Evolutionary conservation across 2,888 invertebrate species (phyloP).

Genomic region (Drosophila birchii): DNA sequence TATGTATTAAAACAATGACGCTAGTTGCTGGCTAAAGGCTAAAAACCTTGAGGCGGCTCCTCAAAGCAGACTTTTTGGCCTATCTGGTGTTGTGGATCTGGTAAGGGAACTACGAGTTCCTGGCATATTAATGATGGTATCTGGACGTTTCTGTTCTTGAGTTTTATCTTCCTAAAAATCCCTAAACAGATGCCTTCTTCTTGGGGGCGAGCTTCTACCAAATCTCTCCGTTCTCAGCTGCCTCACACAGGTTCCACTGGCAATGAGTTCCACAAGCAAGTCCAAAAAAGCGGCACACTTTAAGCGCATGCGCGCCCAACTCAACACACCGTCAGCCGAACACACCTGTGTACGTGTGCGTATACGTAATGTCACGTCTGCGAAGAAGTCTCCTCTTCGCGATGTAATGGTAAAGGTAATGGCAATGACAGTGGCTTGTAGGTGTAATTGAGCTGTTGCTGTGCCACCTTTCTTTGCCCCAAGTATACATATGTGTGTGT

Average conservation of each 20-base stretch:
- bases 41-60: conserved; percentile 19
- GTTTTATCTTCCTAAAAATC: too few relatives aligned
- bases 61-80: conserved; percentile 40
- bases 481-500: neutral
- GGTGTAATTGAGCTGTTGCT: conserved; percentile 46
- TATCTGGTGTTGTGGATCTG: conserved; percentile 48
- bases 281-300: conserved; percentile 47
- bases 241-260: conserved; percentile 8
- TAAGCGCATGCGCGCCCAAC: conserved; percentile 49
- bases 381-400: conserved; percentile 24
- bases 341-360: conserved; percentile 14
- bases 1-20: conserved; percentile 44
- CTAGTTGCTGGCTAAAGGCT: conserved; percentile 10
- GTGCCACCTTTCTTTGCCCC: conserved; percentile 27
- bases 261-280: conserved; percentile 52
- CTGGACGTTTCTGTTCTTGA: neutral
- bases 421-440: conserved; percentile 50
- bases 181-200: neutral
- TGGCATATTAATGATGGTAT: conserved; percentile 57
- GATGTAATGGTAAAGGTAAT: neutral
- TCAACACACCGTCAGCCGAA: conserved; percentile 4
- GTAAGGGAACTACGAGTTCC: neutral
- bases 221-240: neutral
- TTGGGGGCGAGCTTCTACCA: neutral
- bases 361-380: conserved; percentile 61